Evolutionary conservation across 2,888 invertebrate genomes (phyloP).

Genomic region (Cheilosia vulpina): DNA sequence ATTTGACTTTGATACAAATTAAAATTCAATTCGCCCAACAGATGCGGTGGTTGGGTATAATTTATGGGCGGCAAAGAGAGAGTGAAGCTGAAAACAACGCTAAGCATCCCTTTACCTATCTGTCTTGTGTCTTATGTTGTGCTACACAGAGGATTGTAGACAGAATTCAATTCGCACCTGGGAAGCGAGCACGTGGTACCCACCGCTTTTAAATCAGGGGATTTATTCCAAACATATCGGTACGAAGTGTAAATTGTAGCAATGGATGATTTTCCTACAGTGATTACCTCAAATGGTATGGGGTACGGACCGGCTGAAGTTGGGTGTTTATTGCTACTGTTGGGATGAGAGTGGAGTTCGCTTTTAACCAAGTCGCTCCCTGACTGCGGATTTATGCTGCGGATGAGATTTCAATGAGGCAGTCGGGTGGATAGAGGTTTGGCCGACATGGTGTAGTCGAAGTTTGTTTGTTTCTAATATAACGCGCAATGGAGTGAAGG

Average conservation of each 20-base stretch:
- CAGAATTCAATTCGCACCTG: constrained; percentile 1
- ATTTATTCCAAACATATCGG: neutral
- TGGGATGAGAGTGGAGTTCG: neutral
- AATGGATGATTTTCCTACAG: neutral
- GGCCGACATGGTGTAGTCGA: no score
- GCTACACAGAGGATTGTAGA: neutral
- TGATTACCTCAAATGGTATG: neutral
- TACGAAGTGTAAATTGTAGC: neutral
- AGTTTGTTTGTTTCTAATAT: no score
- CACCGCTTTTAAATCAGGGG: neutral
- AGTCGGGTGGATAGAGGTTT: no score
- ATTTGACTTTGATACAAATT: constrained; percentile 63
- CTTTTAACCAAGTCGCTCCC: no score
- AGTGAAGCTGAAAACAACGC: neutral
- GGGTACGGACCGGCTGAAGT: neutral
- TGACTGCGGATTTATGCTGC: no score
- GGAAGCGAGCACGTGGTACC: neutral
- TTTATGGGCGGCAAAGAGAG: neutral
- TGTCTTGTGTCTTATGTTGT: neutral
- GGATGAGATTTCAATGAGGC: no score
- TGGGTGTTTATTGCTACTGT: neutral
- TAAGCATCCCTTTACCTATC: constrained; percentile 1
- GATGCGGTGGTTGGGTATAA: constrained; percentile 14
- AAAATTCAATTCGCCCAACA: constrained; percentile 53
- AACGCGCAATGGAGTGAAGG: no score